Evolutionary conservation across 2,888 invertebrate species (phyloP).

Genomic region (Papilio protenor): DNA sequence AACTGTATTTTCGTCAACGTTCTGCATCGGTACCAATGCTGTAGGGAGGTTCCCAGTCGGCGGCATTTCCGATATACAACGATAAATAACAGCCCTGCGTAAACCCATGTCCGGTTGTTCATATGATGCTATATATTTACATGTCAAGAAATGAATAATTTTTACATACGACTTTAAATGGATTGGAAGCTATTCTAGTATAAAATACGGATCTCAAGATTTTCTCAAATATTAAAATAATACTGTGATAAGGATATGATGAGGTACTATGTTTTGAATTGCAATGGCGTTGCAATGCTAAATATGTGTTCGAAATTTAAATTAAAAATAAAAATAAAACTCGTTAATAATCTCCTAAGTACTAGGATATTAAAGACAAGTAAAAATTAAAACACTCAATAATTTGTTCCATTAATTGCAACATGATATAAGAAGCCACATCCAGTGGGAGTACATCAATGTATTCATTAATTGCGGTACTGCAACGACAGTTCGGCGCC

Average conservation of each 20-base stretch:
- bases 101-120: slow-evolving; percentile 48
- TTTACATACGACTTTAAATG: slow-evolving; percentile 5
- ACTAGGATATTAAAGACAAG: background rate
- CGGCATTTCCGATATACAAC: slow-evolving; percentile 70
- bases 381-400: background rate
- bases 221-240: background rate
- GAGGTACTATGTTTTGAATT: too few relatives aligned
- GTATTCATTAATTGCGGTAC: slow-evolving; percentile 51
- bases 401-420: background rate
- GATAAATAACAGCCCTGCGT: slow-evolving; percentile 65
- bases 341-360: background rate
- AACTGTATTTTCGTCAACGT: slow-evolving; percentile 20
- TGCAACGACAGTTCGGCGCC: slow-evolving; percentile 51
- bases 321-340: too few relatives aligned
- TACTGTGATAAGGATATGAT: background rate
- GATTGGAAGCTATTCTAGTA: too few relatives aligned
- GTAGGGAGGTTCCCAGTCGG: slow-evolving; percentile 37
- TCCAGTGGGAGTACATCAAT: slow-evolving; percentile 41
- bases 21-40: background rate
- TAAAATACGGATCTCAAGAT: too few relatives aligned
- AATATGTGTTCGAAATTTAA: background rate
- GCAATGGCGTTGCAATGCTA: background rate
- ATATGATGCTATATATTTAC: slow-evolving; percentile 31
- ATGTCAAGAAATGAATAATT: background rate
- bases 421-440: slow-evolving; percentile 21